Evolutionary conservation across 2,888 invertebrate genomes (phyloP).

Genomic region (Timandra comae): DNA sequence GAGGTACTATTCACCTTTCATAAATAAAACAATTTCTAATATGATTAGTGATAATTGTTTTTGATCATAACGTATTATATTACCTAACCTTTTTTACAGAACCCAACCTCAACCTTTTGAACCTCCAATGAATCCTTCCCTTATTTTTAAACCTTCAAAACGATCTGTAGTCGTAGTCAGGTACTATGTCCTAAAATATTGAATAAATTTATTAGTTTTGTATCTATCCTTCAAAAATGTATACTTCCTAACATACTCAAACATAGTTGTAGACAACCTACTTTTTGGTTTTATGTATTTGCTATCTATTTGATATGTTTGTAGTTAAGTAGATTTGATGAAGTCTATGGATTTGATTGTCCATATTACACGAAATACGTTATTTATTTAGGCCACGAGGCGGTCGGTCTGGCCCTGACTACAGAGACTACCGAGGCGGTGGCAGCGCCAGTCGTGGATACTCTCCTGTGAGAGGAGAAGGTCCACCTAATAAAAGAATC

Average conservation of each 20-base stretch:
- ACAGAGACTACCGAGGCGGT: conserved; percentile 85
- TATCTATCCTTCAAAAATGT: neutral
- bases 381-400: conserved; percentile 63
- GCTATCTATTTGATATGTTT: too few species aligned
- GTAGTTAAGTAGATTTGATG: too few species aligned
- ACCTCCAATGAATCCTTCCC: conserved; percentile 45
- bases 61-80: neutral
- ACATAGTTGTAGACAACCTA: too few species aligned
- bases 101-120: conserved; percentile 55
- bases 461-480: conserved; percentile 85
- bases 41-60: neutral
- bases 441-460: conserved; percentile 82
- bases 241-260: too few species aligned
- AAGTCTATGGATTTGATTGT: too few species aligned
- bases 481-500: conserved; percentile 86
- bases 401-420: conserved; percentile 85
- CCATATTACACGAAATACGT: conserved; percentile 3
- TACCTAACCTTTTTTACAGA: conserved; percentile 42
- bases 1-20: too few species aligned
- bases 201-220: neutral
- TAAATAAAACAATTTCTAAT: too few species aligned
- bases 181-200: conserved; percentile 33
- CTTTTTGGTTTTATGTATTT: too few species aligned
- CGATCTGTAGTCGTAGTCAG: conserved; percentile 47
- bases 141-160: conserved; percentile 48